phyloP scores from a whole-genome alignment of 2,888 invertebrate species.

The Hedychridium roseum region DNA sequence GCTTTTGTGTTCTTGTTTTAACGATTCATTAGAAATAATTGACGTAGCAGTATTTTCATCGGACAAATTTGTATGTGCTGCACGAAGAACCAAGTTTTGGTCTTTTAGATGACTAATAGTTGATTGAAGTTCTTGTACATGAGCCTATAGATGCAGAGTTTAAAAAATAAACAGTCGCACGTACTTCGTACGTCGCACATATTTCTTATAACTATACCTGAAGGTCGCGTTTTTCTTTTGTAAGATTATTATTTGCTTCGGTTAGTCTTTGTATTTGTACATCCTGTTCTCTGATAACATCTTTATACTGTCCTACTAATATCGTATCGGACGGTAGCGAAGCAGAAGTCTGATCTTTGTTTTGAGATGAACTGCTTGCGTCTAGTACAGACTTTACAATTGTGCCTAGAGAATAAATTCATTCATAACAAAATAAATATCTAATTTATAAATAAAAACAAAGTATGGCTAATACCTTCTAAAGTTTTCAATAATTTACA shows the following conservation, averaged over 20 bases:
- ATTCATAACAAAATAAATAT: constrained; percentile 4
- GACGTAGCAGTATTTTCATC: constrained; percentile 33
- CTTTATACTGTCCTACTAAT: constrained; percentile 81
- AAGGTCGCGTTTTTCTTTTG: constrained; percentile 50
- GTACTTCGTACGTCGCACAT: background rate
- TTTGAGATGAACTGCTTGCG: constrained; percentile 40
- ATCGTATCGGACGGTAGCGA: constrained; percentile 49
- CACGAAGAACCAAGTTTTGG: constrained; percentile 86
- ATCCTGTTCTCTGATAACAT: constrained; percentile 91
- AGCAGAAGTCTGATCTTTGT: constrained; percentile 42
- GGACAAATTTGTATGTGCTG: constrained; percentile 61
- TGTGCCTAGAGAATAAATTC: constrained; percentile 58
- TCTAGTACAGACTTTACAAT: constrained; percentile 67
- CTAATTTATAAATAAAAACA: background rate
- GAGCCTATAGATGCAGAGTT: constrained; percentile 40
- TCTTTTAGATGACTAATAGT: constrained; percentile 81
- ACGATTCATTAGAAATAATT: constrained; percentile 28
- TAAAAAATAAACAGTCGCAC: background rate
- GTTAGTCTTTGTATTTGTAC: constrained; percentile 69
- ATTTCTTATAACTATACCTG: constrained; percentile 48
- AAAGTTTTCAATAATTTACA: constrained; percentile 87
- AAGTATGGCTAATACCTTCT: constrained; percentile 72
- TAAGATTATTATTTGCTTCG: constrained; percentile 40
- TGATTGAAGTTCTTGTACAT: constrained; percentile 74
- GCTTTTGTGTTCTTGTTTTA: constrained; percentile 53